Base-by-base conservation (phyloP, 2,113 vertebrate species). In the Orientallactaga bullata region DNA sequence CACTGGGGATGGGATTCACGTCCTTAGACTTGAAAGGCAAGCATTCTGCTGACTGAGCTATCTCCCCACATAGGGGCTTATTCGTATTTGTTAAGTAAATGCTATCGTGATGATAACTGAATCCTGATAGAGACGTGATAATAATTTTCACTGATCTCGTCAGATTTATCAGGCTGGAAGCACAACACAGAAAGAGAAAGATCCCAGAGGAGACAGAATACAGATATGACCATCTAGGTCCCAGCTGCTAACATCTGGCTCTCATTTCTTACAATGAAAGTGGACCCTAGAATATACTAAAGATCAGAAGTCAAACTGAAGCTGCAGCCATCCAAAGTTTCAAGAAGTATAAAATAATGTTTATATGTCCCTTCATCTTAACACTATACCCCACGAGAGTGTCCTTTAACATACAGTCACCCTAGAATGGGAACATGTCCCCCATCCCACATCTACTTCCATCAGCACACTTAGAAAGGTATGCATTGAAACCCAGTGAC, bases 151-250 rank as follows among this genome's bases (percentile, higher is more conserved):
- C 42, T 32, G 1, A 18, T 95, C 8, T 17, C 28, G 16, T 42
- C 23, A 74, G 9, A 20, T 20, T 88, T 47, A 47, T 87, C 77
- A 17, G 39, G 71, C 2, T 23, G 4, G 24, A 84, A 60, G 18
- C 2, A 0, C 32, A 12, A 21, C 20, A 8, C 4, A 9, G 39
- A 32, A 35, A 0, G 9, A 8, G 58, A 37, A 11, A 16, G 6
- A 32, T 23, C 35, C 9, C 10, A 12, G 21, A 0, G 66, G 35
- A 73, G 3, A 39, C 0, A 39, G 9, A 85, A 74, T 5, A 0
- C 1, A n/a, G 39, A 71, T 6, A 63, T 0, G 60, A 13, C 60
- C 7, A 32, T 23, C n/a, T 37, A 37, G 4, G 4, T 26, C 7
- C 55, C 18, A 55, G 35, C 32, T 15, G 24, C 3, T 13, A 42